phyloP scores from a whole-genome alignment of 1,140 invertebrate genomes.

The Ladona fulva region DNA sequence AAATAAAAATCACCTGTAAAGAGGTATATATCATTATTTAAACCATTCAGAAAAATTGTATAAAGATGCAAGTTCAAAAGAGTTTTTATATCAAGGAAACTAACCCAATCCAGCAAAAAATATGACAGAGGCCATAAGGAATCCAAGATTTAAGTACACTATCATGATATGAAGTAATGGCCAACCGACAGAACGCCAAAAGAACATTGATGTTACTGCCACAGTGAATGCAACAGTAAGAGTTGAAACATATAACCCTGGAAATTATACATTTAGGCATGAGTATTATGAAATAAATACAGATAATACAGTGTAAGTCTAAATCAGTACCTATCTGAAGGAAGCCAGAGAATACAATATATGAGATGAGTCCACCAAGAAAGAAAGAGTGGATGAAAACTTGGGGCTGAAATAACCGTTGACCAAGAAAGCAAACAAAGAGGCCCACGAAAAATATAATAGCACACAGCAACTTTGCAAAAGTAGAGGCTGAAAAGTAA shows the following conservation, averaged over 20 bases:
- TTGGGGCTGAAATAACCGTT: constrained; percentile 50
- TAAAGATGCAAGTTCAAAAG: constrained; percentile 16
- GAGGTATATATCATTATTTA: constrained; percentile 16
- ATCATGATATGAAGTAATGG: constrained; percentile 47
- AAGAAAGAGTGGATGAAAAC: constrained; percentile 44
- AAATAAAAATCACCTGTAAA: constrained; percentile 46
- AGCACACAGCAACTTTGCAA: constrained; percentile 42
- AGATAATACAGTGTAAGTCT: neutral
- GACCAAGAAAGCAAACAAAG: constrained; percentile 49
- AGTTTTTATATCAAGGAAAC: constrained; percentile 20
- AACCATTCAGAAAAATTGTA: no score
- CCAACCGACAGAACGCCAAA: constrained; percentile 45
- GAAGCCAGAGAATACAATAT: constrained; percentile 32
- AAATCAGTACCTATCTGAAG: constrained; percentile 21
- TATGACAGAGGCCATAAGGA: constrained; percentile 43
- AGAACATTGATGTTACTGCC: constrained; percentile 40
- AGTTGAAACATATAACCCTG: neutral
- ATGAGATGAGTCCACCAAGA: constrained; percentile 38
- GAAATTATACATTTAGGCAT: neutral
- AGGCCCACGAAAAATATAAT: constrained; percentile 46
- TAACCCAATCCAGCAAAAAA: constrained; percentile 48
- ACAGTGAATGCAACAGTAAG: constrained; percentile 35
- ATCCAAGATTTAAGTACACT: constrained; percentile 43
- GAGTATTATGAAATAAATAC: neutral
- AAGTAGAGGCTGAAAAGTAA: constrained; percentile 34